Evolutionary conservation across 2,888 invertebrate species (phyloP), one percentile per base, ranked within the genome.

Genomic region (Apamea anceps): DNA sequence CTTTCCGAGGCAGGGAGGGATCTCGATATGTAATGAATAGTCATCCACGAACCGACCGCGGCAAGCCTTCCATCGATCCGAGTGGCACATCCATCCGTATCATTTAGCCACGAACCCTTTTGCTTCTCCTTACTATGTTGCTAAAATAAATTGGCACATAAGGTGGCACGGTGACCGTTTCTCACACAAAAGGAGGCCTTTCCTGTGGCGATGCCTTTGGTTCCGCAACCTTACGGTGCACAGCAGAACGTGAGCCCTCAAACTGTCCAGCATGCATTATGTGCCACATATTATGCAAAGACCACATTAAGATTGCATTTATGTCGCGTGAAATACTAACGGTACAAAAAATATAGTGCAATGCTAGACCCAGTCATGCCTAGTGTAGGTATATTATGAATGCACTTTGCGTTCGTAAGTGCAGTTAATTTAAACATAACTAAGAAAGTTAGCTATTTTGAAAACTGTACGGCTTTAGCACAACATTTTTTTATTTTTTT

Each of bases 171-270:
- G 7, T 32, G n/a, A 32, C 45, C 25, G 32, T 32, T 72, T 54
- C 0, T 25, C 12, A 10, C 45, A 32, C 10, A 25, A 15, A 73
- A 73, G 37, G n/a, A 48, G 18, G 5, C 25, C 7, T 57, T 28
- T 54, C 63, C 63, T 65, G 25, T 65, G 18, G 63, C 4, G 25
- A 7, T 6, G 37, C 10, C 28, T 15, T 37, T 8, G 3, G 45
- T 65, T 21, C 32, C 32, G 75, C 18, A 77, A 78, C 8, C 57
- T 60, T 77, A 77, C 66, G 66, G 66, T 77, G 37, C 32, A 4
- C n/a, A 12, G 3, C 37, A 60, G 67, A 15, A 78, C 66, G 78
- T 78, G 78, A 67, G 78, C 57, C 66, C 78, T 77, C 48, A 78
- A 78, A 67, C 66, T 78, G 77, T 60, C 66, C 21, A 18, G 48